Conservation (phyloP, 2,797 vertebrate species). For the Sebastes jordani region DNA sequence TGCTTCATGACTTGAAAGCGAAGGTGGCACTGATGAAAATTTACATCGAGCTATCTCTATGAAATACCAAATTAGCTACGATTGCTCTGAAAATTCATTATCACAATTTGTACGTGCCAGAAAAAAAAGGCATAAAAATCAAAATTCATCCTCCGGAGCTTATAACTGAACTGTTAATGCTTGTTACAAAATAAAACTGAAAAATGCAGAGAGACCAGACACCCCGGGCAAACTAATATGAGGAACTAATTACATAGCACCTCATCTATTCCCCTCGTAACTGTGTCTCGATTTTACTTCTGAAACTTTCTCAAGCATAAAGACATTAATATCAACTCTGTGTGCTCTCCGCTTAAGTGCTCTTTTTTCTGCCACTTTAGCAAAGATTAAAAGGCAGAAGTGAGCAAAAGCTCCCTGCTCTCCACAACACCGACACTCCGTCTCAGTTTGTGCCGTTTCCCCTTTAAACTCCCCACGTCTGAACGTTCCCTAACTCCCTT, state of each 20-base stretch:
- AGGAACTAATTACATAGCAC: constrained; percentile 56
- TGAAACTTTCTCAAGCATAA: constrained; percentile 60
- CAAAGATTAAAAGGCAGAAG: constrained; percentile 65
- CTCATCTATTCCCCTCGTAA: constrained; percentile 51
- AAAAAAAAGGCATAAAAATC: not conserved
- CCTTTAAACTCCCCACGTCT: constrained; percentile 14
- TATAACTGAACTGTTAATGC: constrained; percentile 37
- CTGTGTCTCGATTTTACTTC: constrained; percentile 46
- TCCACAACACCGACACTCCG: constrained; percentile 13
- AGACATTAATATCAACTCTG: constrained; percentile 66
- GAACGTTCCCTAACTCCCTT: constrained; percentile 28
- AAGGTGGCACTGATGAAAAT: constrained; percentile 10
- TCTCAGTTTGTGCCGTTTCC: constrained; percentile 46
- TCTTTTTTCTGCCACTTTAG: constrained; percentile 65
- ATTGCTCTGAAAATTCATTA: constrained; percentile 29
- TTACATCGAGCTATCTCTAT: not conserved
- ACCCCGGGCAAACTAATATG: constrained; percentile 40
- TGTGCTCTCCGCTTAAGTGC: constrained; percentile 60
- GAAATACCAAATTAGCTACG: constrained; percentile 12
- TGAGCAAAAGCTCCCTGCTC: constrained; percentile 26
- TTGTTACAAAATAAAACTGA: constrained; percentile 39
- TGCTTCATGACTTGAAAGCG: not conserved
- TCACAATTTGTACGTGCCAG: constrained; percentile 12
- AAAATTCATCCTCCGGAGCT: constrained; percentile 4
- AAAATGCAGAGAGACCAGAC: constrained; percentile 39